Conservation (phyloP, 2,797 vertebrate species). For the Falco rusticolus region DNA sequence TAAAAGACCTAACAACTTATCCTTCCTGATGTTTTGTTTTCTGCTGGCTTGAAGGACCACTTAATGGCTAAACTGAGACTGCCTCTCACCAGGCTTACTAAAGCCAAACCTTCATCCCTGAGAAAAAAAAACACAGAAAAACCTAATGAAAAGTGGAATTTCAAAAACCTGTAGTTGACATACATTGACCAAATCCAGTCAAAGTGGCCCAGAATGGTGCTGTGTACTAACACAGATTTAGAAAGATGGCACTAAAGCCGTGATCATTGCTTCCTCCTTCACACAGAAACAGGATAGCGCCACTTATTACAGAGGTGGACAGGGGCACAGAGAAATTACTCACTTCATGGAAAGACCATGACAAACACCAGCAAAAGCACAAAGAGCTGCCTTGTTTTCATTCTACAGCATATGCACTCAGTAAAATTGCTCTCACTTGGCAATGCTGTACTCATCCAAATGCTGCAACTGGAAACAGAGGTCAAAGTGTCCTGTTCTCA, state of each 20-base stretch:
- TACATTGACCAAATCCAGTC: background rate
- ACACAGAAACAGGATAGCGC: background rate
- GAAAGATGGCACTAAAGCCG: background rate
- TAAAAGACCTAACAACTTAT: background rate
- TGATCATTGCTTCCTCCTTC: background rate
- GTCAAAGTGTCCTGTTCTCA: background rate
- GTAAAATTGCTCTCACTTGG: background rate
- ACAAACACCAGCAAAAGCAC: background rate
- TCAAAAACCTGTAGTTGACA: background rate
- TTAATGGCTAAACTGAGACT: background rate
- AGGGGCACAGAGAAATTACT: background rate
- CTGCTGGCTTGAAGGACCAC: background rate
- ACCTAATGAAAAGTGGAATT: background rate
- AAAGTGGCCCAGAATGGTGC: background rate
- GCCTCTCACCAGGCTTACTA: background rate
- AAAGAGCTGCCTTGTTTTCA: background rate
- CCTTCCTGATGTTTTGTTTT: background rate
- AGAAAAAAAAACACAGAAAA: background rate
- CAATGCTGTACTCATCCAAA: background rate
- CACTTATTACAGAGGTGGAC: background rate
- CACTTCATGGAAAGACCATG: background rate
- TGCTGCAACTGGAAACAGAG: background rate
- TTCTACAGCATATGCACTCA: background rate
- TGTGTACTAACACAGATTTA: background rate
- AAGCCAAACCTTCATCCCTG: background rate